phyloP scores from a whole-genome alignment of 2,797 vertebrate genomes.

The Lutjanus argentimaculatus region DNA sequence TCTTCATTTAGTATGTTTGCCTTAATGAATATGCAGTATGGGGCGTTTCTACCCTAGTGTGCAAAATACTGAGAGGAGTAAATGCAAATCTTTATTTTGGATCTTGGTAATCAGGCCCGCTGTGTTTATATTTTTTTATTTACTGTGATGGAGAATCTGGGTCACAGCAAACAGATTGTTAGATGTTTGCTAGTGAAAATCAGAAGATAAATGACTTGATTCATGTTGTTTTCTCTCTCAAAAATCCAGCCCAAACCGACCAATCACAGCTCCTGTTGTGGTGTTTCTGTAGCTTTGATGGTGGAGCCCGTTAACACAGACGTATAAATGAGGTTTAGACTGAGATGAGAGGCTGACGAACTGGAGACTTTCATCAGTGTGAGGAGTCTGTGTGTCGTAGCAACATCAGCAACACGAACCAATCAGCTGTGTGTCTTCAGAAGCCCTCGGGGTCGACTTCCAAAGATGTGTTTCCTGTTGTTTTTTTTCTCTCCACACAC shows the following conservation, averaged over 20 bases:
- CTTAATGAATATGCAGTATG: too few species aligned
- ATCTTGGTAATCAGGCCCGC: too few species aligned
- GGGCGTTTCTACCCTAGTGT: too few species aligned
- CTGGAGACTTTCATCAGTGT: not conserved
- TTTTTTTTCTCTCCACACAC: not conserved
- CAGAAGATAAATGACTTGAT: not conserved
- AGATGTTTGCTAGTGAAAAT: not conserved
- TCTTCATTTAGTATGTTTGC: too few species aligned
- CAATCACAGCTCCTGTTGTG: too few species aligned
- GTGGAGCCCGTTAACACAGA: not conserved
- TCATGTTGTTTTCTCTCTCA: not conserved
- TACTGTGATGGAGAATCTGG: too few species aligned
- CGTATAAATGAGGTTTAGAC: not conserved
- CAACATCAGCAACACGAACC: slow-evolving; percentile 8
- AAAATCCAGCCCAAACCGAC: too few species aligned
- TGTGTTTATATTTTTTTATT: too few species aligned
- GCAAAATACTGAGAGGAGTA: too few species aligned
- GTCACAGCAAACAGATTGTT: too few species aligned
- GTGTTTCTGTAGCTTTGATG: too few species aligned
- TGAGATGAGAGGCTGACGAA: not conserved
- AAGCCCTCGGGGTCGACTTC: slow-evolving; percentile 10
- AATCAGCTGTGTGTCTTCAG: not conserved
- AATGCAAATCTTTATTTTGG: too few species aligned
- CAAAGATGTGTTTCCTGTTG: slow-evolving; percentile 10
- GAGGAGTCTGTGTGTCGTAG: not conserved